A percentile compares a stretch with the other conserved stretches of the same genome.
Evolutionary conservation across 2,797 vertebrate genomes (phyloP).

Genomic region (Pseudomugil gertrudae): DNA sequence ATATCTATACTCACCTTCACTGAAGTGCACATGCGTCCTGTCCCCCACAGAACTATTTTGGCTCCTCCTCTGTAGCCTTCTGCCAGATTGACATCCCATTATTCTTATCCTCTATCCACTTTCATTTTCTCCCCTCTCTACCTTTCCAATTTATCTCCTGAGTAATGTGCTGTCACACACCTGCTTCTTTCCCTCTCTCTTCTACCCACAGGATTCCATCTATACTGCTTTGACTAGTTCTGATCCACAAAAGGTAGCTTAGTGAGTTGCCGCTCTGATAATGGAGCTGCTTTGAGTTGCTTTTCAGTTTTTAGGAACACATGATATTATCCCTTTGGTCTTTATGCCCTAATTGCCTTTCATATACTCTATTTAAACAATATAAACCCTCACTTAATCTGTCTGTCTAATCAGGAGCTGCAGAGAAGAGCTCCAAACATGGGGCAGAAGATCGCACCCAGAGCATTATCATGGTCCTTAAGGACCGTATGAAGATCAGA

Average conservation of each 20-base stretch:
- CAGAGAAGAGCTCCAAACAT: slow-evolving; percentile 97
- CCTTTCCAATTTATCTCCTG: slow-evolving; percentile 73
- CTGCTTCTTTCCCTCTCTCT: slow-evolving; percentile 48
- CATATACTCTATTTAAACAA: slow-evolving; percentile 4
- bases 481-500: slow-evolving; percentile 98
- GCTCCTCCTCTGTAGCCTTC: slow-evolving; percentile 54
- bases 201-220: slow-evolving; percentile 53
- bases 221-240: slow-evolving; percentile 61
- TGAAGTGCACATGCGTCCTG: slow-evolving; percentile 1
- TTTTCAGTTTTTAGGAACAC: slow-evolving; percentile 24
- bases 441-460: slow-evolving; percentile 96
- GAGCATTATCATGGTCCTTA: slow-evolving; percentile 98
- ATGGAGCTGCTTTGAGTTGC: slow-evolving; percentile 8
- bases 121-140: slow-evolving; percentile 65
- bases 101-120: slow-evolving; percentile 68
- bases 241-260: slow-evolving; percentile 46
- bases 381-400: slow-evolving; percentile 2
- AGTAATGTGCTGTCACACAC: slow-evolving; percentile 75
- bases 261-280: slow-evolving; percentile 47
- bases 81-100: slow-evolving; percentile 69
- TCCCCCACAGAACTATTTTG: slow-evolving; percentile 43
- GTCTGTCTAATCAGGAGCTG: slow-evolving; percentile 84
- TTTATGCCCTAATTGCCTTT: slow-evolving; percentile 10
- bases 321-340: background rate
- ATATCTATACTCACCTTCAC: slow-evolving; percentile 17